phyloP scores from a whole-genome alignment of 2,797 vertebrate species.

The Pseudochromis fuscus region DNA sequence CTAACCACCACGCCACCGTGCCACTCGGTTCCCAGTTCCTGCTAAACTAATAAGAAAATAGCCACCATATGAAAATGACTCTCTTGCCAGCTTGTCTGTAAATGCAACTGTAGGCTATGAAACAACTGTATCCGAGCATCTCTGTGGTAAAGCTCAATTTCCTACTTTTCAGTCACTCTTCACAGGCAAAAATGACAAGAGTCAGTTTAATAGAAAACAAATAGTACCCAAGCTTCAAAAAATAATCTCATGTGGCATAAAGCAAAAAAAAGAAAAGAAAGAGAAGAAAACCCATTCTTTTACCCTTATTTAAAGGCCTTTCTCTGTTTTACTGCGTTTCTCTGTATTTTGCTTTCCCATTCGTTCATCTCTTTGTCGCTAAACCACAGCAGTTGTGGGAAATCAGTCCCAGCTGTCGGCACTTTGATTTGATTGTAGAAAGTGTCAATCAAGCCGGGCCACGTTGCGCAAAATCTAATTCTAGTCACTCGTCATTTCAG shows the following conservation, averaged over 20 bases:
- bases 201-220: constrained; percentile 66
- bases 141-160: constrained; percentile 61
- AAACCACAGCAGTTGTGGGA: constrained; percentile 80
- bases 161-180: constrained; percentile 42
- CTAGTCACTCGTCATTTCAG: constrained; percentile 76
- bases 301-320: constrained; percentile 35
- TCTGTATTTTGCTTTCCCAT: constrained; percentile 68
- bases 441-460: constrained; percentile 78
- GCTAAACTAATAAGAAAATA: constrained; percentile 24
- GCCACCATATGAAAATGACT: not conserved
- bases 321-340: constrained; percentile 59
- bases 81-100: constrained; percentile 1
- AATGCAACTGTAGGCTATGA: constrained; percentile 22
- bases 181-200: constrained; percentile 55
- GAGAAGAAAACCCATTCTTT: constrained; percentile 31
- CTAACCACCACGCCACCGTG: too few relatives aligned
- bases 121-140: constrained; percentile 49
- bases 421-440: constrained; percentile 84
- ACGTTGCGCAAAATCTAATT: constrained; percentile 78
- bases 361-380: constrained; percentile 58
- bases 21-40: not conserved
- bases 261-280: constrained; percentile 34
- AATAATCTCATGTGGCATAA: constrained; percentile 56
- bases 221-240: constrained; percentile 56
- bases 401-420: constrained; percentile 83